Evolutionary conservation across 2,888 invertebrate genomes (phyloP), one percentile per base, ranked within the genome.

Genomic region (Drosophila neotestacea): DNA sequence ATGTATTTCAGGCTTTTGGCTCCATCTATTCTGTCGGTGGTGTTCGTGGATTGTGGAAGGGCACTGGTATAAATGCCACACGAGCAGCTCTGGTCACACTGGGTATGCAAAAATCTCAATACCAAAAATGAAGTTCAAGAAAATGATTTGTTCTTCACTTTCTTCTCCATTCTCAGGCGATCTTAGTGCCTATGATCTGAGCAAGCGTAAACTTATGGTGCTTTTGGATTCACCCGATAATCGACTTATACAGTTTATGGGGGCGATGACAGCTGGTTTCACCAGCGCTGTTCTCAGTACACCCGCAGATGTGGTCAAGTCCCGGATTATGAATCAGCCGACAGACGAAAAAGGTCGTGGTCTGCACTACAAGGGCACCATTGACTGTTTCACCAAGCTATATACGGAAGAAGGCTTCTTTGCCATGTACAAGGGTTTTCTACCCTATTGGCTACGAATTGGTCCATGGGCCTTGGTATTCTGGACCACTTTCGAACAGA

Each of bases 271-370:
- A 68, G 96, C 97, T 0, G 97, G 97, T 0, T 58, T 74, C 11
- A 65, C 68, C 7, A 69, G 66, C 3, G 59, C 71, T 0, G 47
- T 50, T 0, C 27, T 94, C 97, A 70, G 95, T 1, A 97, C 97
- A 0, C 98, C 98, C 0, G 97, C 97, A 0, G 98, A 98, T 92
- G 97, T 98, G 0, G 94, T 98, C 7, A 98, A 98, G 92, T 97
- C 98, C 0, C 93, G 98, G 72, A 94, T 98, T 6, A 98, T 98
- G 98, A 97, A 96, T 93, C 97, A 96, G 91, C 96, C 96, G 1
- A 95, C 54, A 0, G 71, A 74, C 34, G 58, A 69, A 1, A 51
- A 55, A 0, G 77, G 74, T n/a, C 34, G 42, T 5, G 77, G 74
- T 6, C n/a, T 63, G 27, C 66, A 69, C 54, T 77, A 74, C 7